Evolutionary conservation across 2,797 vertebrate genomes (phyloP).

Genomic region (Tangara arthus): DNA sequence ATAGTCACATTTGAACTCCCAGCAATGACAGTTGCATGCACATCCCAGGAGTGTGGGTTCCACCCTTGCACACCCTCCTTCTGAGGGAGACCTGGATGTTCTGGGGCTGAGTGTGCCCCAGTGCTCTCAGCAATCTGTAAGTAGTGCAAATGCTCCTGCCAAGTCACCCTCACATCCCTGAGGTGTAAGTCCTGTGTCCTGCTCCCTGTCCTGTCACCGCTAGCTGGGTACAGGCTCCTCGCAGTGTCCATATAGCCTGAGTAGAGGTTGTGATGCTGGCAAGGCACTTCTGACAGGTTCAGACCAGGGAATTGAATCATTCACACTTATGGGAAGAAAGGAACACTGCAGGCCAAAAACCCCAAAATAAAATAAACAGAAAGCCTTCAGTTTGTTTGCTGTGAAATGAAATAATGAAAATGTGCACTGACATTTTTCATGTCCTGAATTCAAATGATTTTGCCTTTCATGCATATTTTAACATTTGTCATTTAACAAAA

Average conservation of each 20-base stretch:
- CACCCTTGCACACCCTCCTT: not conserved
- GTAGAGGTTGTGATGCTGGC: not conserved
- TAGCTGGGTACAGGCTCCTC: not conserved
- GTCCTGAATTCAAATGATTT: not conserved
- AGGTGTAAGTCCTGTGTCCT: accelerated
- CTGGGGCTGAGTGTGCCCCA: not conserved
- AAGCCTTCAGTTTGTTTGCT: not conserved
- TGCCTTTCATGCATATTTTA: not conserved
- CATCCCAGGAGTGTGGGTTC: not conserved
- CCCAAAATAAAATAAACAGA: not conserved
- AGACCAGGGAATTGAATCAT: not conserved
- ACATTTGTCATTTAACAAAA: not conserved
- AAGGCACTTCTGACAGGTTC: not conserved
- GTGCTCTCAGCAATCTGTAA: accelerated
- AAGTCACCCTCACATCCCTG: accelerated
- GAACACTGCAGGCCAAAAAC: not conserved
- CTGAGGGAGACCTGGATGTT: not conserved
- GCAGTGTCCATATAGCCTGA: accelerated
- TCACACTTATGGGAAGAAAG: not conserved
- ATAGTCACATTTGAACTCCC: not conserved
- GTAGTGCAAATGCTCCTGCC: not conserved
- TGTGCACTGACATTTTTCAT: not conserved
- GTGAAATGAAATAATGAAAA: not conserved
- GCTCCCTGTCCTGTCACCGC: too few species aligned
- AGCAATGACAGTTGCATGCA: accelerated